A percentile compares a stretch with the other conserved stretches of the same genome.
Conservation (phyloP, 2,888 invertebrate species). For the Lymantria dispar region DNA sequence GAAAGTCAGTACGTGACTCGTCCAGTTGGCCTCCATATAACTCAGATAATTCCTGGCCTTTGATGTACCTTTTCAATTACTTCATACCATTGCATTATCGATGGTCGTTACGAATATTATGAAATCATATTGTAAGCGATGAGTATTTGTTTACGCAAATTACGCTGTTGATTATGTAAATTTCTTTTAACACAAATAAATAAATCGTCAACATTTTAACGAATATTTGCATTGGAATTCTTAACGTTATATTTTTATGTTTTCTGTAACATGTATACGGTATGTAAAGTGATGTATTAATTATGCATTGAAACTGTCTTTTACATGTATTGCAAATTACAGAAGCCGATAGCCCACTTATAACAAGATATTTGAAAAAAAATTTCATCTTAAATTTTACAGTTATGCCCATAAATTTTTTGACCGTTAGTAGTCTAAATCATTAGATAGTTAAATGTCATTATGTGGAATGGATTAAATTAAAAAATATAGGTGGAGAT, state of each 20-base stretch:
- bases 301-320: background rate
- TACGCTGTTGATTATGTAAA: slow-evolving; percentile 21
- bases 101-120: slow-evolving; percentile 17
- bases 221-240: slow-evolving; percentile 38
- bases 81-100: slow-evolving; percentile 17
- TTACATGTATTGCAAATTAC: background rate
- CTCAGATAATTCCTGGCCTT: slow-evolving; percentile 25
- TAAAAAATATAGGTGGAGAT: background rate
- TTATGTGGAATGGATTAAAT: background rate
- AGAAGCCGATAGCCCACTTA: background rate
- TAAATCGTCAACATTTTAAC: slow-evolving; percentile 30
- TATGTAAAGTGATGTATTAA: slow-evolving; percentile 9
- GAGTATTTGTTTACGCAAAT: background rate
- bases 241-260: slow-evolving; percentile 9
- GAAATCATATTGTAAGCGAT: slow-evolving; percentile 14
- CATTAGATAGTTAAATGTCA: background rate
- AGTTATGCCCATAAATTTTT: slow-evolving; percentile 3
- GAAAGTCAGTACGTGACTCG: slow-evolving; percentile 27
- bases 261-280: slow-evolving; percentile 11
- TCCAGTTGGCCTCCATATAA: slow-evolving; percentile 30
- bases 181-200: slow-evolving; percentile 28
- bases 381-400: background rate
- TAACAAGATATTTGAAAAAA: background rate
- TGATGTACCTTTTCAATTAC: slow-evolving; percentile 21
- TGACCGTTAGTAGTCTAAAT: background rate